Evolutionary conservation across 2,113 vertebrate genomes (phyloP), one percentile per base, ranked within the genome.

Genomic region (Phoenicopterus ruber): DNA sequence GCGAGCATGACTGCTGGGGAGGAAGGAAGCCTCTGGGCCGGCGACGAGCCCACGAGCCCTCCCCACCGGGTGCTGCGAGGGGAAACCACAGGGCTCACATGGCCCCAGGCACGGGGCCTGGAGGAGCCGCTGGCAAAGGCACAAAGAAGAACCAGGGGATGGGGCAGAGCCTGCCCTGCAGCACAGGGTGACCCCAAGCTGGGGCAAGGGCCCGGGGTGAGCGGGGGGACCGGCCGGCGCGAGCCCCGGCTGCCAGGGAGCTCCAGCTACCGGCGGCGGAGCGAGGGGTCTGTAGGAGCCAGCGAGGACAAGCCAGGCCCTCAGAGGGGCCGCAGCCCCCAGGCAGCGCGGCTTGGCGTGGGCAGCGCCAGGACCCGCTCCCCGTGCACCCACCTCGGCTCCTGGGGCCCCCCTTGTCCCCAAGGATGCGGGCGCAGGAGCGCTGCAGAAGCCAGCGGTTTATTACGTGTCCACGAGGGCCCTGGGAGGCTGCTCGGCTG

Each of bases 141-240:
- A 54, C 46, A 25, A 26, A 31, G 34, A 11, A 50, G 26, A 9
- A 67, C 8, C 6, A 13, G 22, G 50, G 34, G 31, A 8, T 0
- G 0, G 17, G 34, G 20, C n/a, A 40, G 19, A 55, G 49, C 34
- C 49, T 12, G 14, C 17, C 47, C 40, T 8, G 9, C 9, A 14
- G 36, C 59, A 32, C 6, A 8, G 49, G n/a, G 55, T 10, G 21
- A 11, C 32, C 22, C 34, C 18, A 6, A 26, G 11, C 15, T 13
- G 46, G 28, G 34, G 17, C 9, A 28, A 20, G 49, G 28, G 21
- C 28, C n/a, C 21, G 46, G 72, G 63, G 20, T 1, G 17, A 40
- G 55, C 17, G 12, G 7, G 4, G 21, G 20, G 28, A 8, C 24
- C 0, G 2, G 44, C 12, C 9, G 7, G n/a, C 3, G 0, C 7